These are phyloP conservation scores for Platyscapa corneri DNA, from an alignment of 1,140 invertebrate species.

Conservation along the genomic window DNA sequence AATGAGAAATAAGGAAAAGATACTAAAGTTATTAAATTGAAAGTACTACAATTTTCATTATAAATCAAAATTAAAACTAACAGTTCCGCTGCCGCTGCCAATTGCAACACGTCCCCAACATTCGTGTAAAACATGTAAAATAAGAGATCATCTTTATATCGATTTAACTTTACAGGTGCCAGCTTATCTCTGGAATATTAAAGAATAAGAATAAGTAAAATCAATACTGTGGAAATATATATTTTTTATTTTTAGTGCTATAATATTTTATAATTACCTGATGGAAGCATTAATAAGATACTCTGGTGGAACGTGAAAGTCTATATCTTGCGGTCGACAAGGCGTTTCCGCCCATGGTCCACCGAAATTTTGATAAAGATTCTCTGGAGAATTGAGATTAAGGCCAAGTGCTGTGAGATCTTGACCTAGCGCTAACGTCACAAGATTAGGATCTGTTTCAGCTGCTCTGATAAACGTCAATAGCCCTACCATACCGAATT, in stretches of 20 bases:
- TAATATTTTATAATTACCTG: slow-evolving; percentile 71
- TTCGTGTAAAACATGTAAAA: slow-evolving; percentile 99
- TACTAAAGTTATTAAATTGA: too few species aligned
- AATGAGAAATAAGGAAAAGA: too few species aligned
- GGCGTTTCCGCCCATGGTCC: slow-evolving; percentile 98
- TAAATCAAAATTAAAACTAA: slow-evolving; percentile 77
- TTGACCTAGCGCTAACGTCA: slow-evolving; percentile 95
- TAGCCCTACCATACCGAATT: slow-evolving; percentile 98
- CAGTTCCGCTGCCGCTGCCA: slow-evolving; percentile 96
- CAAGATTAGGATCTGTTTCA: slow-evolving; percentile 96
- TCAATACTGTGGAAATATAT: too few species aligned
- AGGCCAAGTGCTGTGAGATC: slow-evolving; percentile 97
- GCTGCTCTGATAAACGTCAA: slow-evolving; percentile 97
- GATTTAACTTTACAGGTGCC: slow-evolving; percentile 94
- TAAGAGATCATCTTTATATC: slow-evolving; percentile 98
- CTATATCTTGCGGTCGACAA: slow-evolving; percentile 98
- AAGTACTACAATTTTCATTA: too few species aligned
- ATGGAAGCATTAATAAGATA: slow-evolving; percentile 96
- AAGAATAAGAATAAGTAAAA: slow-evolving; percentile 16
- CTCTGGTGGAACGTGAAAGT: slow-evolving; percentile 98
- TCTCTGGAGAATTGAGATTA: slow-evolving; percentile 98
- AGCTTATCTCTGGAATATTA: slow-evolving; percentile 86
- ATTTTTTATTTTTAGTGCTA: not conserved
- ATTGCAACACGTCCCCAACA: slow-evolving; percentile 97
- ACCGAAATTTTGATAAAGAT: slow-evolving; percentile 96